Conservation (phyloP, 1,140 invertebrate species). For the Meloidogyne chitwoodi region DNA sequence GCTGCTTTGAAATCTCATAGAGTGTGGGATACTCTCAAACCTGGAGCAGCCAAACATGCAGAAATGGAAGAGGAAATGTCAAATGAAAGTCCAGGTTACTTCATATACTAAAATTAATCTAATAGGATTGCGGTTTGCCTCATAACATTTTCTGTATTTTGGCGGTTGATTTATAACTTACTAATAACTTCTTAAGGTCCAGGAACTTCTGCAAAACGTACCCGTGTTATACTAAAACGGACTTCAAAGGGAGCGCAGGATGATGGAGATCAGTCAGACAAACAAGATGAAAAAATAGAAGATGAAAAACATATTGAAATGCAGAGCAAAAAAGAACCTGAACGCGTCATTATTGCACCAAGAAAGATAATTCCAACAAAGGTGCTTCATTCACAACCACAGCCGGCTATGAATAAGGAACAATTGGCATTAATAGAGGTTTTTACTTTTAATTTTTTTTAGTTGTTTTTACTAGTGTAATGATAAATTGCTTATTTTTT, state of each 20-base stretch:
- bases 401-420: conserved; percentile 32
- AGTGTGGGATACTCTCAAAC: conserved; percentile 13
- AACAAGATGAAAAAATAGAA: background rate
- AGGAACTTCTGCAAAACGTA: background rate
- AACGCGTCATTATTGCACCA: background rate
- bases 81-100: background rate
- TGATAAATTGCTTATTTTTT: background rate
- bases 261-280: background rate
- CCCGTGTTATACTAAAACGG: background rate
- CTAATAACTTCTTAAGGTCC: background rate
- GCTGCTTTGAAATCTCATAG: conserved; percentile 21
- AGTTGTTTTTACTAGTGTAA: no score
- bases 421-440: conserved; percentile 44
- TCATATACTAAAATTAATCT: no score
- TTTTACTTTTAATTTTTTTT: no score
- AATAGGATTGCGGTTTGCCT: no score
- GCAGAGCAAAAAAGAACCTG: background rate
- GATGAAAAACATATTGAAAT: background rate
- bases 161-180: no score
- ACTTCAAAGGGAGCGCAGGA: background rate
- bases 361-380: background rate
- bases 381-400: background rate
- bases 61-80: conserved; percentile 1
- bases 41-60: conserved; percentile 11
- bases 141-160: no score